phyloP scores from a whole-genome alignment of 1,140 invertebrate species.

The Bombus sylvicola region DNA sequence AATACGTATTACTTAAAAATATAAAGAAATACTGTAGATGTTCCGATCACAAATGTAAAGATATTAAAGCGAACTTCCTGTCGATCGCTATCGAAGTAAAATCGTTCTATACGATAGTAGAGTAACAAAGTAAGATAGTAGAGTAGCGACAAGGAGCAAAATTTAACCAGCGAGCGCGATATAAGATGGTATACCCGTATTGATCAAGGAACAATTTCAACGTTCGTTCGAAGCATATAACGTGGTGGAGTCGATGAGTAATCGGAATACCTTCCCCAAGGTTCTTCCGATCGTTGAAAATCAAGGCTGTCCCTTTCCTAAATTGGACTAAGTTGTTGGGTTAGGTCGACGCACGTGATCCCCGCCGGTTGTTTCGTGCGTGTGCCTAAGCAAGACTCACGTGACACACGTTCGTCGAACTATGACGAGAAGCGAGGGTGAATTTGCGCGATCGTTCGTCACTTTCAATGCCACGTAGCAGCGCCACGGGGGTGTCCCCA shows the following conservation, averaged over 20 bases:
- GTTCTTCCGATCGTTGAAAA: conserved; percentile 1
- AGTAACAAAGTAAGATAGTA: accelerated
- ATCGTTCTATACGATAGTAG: background rate
- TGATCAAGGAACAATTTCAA: conserved; percentile 7
- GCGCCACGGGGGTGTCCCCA: conserved; percentile 44
- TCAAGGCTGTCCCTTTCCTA: conserved; percentile 2
- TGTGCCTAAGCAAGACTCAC: conserved; percentile 1
- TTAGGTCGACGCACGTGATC: conserved; percentile 45
- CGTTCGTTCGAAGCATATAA: conserved; percentile 8
- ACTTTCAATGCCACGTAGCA: conserved; percentile 51
- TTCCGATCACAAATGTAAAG: background rate
- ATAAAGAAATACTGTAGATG: background rate
- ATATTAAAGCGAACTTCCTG: no score
- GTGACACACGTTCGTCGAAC: conserved; percentile 37
- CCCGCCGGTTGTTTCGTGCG: background rate
- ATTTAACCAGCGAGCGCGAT: background rate
- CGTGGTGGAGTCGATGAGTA: conserved; percentile 26
- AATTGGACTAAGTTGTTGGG: conserved; percentile 25
- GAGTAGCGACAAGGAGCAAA: background rate
- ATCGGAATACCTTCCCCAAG: background rate
- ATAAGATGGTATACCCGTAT: background rate
- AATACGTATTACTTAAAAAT: background rate
- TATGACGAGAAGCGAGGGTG: conserved; percentile 34
- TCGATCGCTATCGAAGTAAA: background rate
- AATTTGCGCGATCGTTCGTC: conserved; percentile 36